Evolutionary conservation across 2,113 vertebrate species (phyloP).

Genomic region (Oncorhynchus kisutch): DNA sequence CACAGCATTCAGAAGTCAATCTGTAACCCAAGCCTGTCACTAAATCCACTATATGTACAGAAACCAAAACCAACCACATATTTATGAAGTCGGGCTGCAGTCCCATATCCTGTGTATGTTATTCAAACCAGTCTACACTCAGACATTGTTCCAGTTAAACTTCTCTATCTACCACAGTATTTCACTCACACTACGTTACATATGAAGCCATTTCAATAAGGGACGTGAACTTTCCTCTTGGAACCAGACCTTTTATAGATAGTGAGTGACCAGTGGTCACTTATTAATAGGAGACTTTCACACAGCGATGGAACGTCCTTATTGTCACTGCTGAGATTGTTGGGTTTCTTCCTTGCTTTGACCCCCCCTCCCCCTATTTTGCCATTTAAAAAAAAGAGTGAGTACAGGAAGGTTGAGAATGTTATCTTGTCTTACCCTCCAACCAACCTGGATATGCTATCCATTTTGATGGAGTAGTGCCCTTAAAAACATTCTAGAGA

Average conservation of each 20-base stretch:
- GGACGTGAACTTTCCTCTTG: constrained; percentile 27
- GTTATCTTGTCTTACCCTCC: no score
- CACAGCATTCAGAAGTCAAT: not conserved
- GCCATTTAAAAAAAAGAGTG: no score
- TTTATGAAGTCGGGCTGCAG: no score
- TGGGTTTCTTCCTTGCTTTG: no score
- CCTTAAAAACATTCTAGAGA: not conserved
- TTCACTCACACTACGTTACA: not conserved
- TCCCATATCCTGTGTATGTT: not conserved
- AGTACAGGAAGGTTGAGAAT: no score
- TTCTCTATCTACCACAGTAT: not conserved
- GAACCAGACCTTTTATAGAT: not conserved
- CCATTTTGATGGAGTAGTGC: not conserved
- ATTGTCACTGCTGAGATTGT: not conserved
- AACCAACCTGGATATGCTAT: not conserved
- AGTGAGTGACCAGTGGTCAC: constrained; percentile 33
- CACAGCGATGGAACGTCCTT: not conserved
- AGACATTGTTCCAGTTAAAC: not conserved
- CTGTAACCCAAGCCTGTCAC: not conserved
- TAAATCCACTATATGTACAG: not conserved
- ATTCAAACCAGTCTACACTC: not conserved
- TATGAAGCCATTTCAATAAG: constrained; percentile 9
- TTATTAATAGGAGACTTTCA: constrained; percentile 57
- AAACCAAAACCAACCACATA: not conserved
- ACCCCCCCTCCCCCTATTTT: no score